Evolutionary conservation across 2,797 vertebrate species (phyloP), one percentile per base, ranked within the genome.

Genomic region (Alfaro cultratus): DNA sequence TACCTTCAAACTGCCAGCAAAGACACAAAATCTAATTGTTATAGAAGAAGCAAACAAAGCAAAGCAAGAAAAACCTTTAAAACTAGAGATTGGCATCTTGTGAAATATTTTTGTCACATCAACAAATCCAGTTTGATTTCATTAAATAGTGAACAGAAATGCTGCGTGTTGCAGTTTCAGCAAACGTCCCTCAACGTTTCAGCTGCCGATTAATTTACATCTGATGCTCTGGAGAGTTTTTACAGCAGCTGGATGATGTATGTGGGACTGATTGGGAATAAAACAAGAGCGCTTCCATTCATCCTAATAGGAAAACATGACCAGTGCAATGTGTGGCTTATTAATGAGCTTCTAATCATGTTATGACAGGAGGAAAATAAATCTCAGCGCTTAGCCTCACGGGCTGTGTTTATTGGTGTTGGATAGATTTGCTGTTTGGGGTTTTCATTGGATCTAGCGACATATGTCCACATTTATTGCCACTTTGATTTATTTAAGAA

Each of bases 1-100:
- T 45, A 46, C 23, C 29, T 80, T 79, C 73, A 85, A 83, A 84
- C 60, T 84, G 71, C 46, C 34, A 86, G 79, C 64, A 62, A 78
- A 84, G 60, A 79, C 39, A 77, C 26, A 16, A 83, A 45, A 41
- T 16, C 7, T 21, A 18, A 62, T 39, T 73, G 12, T 60, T 62
- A 18, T 39, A 29, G 7, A 31, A 31, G 31, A 79, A 77, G 78
- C 10, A 31, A 29, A 60, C 10, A 31, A 57, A 29, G 21, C 49
- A 64, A 21, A 51, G 29, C 10, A 57, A 29, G 3, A 55, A n/a
- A n/a, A 13, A 49, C 47, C 1, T 3, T 53, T 78, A 21, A 80
- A 53, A 57, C 9, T 11, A 51, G 16, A 55, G 2, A n/a, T 29
- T 74, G 26, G 26, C 72, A 9, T 13, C 21, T 9, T 36, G 23